Evolutionary conservation across 2,797 vertebrate genomes (phyloP).

Genomic region (Amblyopsis hoosieri): DNA sequence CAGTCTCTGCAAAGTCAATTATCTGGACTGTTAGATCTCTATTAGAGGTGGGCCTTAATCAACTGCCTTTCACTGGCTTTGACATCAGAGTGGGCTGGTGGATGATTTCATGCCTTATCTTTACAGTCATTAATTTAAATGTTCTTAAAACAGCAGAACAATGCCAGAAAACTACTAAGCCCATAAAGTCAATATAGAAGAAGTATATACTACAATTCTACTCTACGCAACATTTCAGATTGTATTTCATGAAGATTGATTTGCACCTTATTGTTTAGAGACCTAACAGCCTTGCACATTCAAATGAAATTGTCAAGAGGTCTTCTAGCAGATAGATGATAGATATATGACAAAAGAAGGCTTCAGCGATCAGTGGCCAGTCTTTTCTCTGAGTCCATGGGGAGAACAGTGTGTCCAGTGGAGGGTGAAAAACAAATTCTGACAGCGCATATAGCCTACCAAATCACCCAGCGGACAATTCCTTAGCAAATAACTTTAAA

Average conservation of each 20-base stretch:
- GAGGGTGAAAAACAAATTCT: constrained; percentile 74
- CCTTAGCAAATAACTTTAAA: constrained; percentile 21
- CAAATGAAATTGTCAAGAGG: constrained; percentile 54
- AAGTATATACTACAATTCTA: not conserved
- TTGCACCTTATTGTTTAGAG: constrained; percentile 44
- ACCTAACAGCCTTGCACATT: constrained; percentile 57
- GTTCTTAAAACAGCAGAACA: constrained; percentile 33
- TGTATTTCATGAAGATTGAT: constrained; percentile 11
- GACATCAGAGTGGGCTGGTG: constrained; percentile 48
- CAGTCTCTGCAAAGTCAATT: constrained; percentile 63
- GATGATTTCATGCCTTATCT: constrained; percentile 60
- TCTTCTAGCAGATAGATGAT: constrained; percentile 47
- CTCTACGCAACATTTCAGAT: constrained; percentile 6
- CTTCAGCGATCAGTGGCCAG: constrained; percentile 60
- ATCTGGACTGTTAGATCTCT: constrained; percentile 62
- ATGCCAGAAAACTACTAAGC: constrained; percentile 25
- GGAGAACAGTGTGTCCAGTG: constrained; percentile 68
- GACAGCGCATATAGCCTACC: constrained; percentile 49
- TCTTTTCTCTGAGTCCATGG: constrained; percentile 58
- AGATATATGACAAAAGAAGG: constrained; percentile 41
- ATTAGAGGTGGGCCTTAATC: constrained; percentile 64
- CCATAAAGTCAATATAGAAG: constrained; percentile 48
- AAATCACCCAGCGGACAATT: constrained; percentile 50
- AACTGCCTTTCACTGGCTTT: constrained; percentile 27
- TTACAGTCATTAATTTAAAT: constrained; percentile 36